Percentiles rank a stretch among this genome's conserved stretches.
phyloP scores from a whole-genome alignment of 1,140 invertebrate species.

The Wiebesia pumilae region DNA sequence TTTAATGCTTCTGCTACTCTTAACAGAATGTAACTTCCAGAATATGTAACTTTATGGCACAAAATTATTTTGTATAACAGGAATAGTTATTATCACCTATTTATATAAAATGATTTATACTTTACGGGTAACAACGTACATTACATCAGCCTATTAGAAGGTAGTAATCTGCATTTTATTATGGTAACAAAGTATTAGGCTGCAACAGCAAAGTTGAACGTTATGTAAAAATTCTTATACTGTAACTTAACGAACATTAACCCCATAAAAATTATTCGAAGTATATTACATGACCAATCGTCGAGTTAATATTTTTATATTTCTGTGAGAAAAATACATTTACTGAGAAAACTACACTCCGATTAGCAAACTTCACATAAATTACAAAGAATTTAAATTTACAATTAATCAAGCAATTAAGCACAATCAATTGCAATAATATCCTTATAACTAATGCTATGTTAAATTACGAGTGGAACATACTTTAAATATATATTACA shows the following conservation, averaged over 20 bases:
- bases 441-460: too few species aligned
- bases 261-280: background rate
- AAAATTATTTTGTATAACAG: background rate
- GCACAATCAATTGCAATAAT: too few species aligned
- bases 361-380: too few species aligned
- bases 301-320: background rate
- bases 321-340: background rate
- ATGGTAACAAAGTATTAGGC: background rate
- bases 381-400: too few species aligned
- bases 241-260: background rate
- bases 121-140: background rate
- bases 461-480: too few species aligned
- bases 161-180: background rate
- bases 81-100: slow-evolving; percentile 7
- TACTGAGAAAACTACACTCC: too few species aligned
- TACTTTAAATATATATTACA: too few species aligned
- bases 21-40: background rate
- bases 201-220: background rate
- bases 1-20: background rate
- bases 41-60: background rate
- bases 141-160: background rate
- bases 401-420: too few species aligned
- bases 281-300: background rate
- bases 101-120: background rate
- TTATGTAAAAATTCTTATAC: background rate